Conservation (phyloP, 2,113 vertebrate species). For the Phocoena phocoena region DNA sequence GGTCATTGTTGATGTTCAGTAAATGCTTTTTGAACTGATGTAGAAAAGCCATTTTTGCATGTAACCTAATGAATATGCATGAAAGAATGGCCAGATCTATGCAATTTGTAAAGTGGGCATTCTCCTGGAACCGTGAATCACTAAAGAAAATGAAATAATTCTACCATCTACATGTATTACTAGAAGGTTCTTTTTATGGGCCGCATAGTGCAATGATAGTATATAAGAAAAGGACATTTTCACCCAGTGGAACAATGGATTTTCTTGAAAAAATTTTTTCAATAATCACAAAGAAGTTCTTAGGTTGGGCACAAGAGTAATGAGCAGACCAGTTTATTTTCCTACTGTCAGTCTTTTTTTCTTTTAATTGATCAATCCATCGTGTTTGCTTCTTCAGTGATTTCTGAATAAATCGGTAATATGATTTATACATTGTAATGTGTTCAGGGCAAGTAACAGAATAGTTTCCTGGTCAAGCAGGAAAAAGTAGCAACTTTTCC, state of each 20-base stretch:
- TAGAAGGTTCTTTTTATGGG: not conserved
- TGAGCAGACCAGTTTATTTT: not conserved
- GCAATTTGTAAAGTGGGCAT: not conserved
- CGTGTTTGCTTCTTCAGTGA: not conserved
- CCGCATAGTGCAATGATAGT: not conserved
- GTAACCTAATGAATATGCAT: not conserved
- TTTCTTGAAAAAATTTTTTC: not conserved
- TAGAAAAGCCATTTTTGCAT: not conserved
- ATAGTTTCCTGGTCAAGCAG: not conserved
- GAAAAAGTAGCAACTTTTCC: not conserved
- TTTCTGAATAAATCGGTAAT: not conserved
- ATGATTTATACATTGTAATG: not conserved
- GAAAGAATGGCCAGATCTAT: not conserved
- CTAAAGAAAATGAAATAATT: not conserved
- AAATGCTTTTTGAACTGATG: not conserved
- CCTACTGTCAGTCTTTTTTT: not conserved
- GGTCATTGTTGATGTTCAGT: not conserved
- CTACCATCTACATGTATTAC: not conserved
- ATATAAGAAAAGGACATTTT: slow-evolving; percentile 5
- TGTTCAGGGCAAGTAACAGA: not conserved
- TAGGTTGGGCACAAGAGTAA: not conserved
- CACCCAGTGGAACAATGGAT: not conserved
- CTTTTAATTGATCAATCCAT: not conserved
- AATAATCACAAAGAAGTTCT: not conserved
- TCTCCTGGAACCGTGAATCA: not conserved